phyloP scores from a whole-genome alignment of 1,140 invertebrate genomes.

The Formica exsecta region DNA sequence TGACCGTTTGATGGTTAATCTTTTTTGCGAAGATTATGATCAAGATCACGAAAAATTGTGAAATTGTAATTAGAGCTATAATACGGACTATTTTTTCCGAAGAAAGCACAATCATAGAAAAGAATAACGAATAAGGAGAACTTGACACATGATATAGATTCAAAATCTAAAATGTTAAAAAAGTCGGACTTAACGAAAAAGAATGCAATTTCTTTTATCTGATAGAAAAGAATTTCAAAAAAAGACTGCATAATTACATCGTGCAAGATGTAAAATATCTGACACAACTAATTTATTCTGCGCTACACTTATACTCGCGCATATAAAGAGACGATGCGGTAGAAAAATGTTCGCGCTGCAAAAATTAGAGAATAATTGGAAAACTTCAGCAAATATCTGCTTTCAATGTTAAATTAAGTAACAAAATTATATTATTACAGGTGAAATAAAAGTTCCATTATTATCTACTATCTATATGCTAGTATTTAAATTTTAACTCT shows the following conservation, averaged over 20 bases:
- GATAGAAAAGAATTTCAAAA: conserved; percentile 20
- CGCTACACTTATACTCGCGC: too few species aligned
- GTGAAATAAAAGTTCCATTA: neutral
- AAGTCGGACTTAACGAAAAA: neutral
- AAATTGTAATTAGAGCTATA: conserved; percentile 2
- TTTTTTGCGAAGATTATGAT: conserved; percentile 1
- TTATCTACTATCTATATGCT: too few species aligned
- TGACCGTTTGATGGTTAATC: neutral
- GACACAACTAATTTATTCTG: conserved; percentile 2
- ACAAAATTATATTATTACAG: neutral
- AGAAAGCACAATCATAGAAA: neutral
- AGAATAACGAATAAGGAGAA: neutral
- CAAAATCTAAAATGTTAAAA: neutral
- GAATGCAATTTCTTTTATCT: neutral
- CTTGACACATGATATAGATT: neutral
- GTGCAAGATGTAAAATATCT: neutral
- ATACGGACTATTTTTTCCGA: neutral
- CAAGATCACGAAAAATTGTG: neutral
- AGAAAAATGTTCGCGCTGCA: neutral
- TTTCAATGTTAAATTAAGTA: neutral
- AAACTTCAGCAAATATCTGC: neutral
- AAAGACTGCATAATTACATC: neutral
- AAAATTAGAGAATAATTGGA: neutral
- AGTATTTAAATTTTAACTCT: neutral
- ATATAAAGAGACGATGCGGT: neutral